Evolutionary conservation across 2,797 vertebrate genomes (phyloP).

Genomic region (Tolypeutes matacus): DNA sequence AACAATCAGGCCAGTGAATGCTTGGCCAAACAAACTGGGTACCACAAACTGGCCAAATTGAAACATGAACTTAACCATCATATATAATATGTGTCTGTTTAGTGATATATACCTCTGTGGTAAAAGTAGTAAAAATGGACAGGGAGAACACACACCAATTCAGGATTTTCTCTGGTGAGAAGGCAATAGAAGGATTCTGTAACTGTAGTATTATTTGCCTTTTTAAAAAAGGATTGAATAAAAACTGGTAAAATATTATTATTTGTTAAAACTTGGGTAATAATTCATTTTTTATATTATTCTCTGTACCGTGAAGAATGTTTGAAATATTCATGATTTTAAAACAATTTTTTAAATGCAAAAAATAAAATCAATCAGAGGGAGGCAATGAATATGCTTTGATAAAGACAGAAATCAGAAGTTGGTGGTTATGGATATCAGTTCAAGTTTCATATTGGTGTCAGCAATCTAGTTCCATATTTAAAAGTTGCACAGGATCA

Average conservation of each 20-base stretch:
- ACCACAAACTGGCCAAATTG: too few species aligned
- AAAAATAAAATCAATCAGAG: slow-evolving; percentile 18
- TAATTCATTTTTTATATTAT: not conserved
- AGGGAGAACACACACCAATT: not conserved
- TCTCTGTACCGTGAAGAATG: not conserved
- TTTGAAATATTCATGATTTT: slow-evolving; percentile 55
- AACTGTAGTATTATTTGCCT: not conserved
- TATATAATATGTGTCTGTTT: not conserved
- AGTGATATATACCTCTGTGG: not conserved
- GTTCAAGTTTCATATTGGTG: not conserved
- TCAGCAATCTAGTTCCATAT: not conserved
- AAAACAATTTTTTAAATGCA: slow-evolving; percentile 18
- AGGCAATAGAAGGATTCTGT: not conserved
- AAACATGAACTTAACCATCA: too few species aligned
- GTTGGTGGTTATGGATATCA: not conserved
- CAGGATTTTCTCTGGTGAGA: not conserved
- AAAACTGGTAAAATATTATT: slow-evolving; percentile 19
- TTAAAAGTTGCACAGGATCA: not conserved
- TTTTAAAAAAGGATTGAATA: slow-evolving; percentile 1
- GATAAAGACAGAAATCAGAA: not conserved
- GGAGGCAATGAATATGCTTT: not conserved
- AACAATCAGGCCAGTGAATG: too few species aligned
- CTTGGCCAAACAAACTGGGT: too few species aligned
- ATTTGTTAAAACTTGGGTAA: not conserved
- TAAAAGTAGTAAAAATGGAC: not conserved